Evolutionary conservation across 1,140 invertebrate genomes (phyloP), one percentile per base, ranked within the genome.

Genomic region (Gryon sp.): DNA sequence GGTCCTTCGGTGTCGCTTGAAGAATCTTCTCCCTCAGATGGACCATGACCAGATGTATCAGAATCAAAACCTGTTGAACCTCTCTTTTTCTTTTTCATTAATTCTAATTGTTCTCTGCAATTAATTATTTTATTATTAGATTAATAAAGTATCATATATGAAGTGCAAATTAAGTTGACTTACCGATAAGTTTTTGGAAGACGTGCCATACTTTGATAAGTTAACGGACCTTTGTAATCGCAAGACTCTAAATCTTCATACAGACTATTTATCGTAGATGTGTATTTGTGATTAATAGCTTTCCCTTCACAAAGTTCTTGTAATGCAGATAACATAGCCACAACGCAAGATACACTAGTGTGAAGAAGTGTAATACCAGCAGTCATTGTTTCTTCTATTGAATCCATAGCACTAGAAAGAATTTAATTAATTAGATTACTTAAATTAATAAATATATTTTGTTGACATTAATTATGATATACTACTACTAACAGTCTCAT

Each of bases 331-430:
- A 98, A 88, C 76, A 98, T 90, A 0, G 94, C 92, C 3, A 95
- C 93, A 11, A 97, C 93, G 83, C 96, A 97, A 53, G 93, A 93
- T 0, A 97, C 94, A 81, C 94, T 94, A 0, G 94, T 93, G 53
- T 93, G 91, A 24, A 96, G 90, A 9, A 96, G 92, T 46, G 92
- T 89, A n/a, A 94, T 91, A 34, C 90, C 88, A 9, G 90, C 90
- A 2, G 86, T 85, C 19, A 89, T 89, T 0, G 90, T 90, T 87
- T 98, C 96, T 88, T 97, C 95, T 76, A 98, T 93, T 2, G 95
- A 95, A 84, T 98, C 96, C 91, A 98, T 95, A 66, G 96, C 92
- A 62, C 96, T 97, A 83, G 16, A 89, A 41, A 4, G 1, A 34
- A 34, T n/a, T n/a, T n/a, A 34, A 34, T 12, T 1, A 1, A 34